phyloP scores from a whole-genome alignment of 2,113 vertebrate species.

The Sinocyclocheilus anshuiensis region DNA sequence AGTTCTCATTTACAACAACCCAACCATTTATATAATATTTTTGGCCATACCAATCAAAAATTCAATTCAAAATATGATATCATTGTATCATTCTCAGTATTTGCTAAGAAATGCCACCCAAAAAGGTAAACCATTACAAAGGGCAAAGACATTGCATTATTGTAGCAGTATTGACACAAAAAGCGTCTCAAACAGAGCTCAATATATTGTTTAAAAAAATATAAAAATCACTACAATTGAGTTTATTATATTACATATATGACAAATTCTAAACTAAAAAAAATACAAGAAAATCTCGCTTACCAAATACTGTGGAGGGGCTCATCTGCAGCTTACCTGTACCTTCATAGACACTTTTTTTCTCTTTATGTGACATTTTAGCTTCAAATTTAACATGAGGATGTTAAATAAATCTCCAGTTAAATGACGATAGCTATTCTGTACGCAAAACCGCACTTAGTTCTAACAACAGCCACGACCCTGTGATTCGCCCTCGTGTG shows the following conservation, averaged over 20 bases:
- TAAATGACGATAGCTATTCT: neutral
- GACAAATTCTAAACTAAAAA: neutral
- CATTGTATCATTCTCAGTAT: too few species aligned
- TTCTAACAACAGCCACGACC: neutral
- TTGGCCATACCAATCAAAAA: too few species aligned
- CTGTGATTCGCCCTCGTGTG: neutral
- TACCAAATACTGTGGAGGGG: neutral
- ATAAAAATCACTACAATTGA: neutral
- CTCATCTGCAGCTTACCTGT: neutral
- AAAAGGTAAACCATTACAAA: too few species aligned
- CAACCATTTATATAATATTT: too few species aligned
- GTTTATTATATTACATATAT: neutral
- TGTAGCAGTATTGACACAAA: neutral
- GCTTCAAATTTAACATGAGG: neutral
- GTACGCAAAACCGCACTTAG: neutral
- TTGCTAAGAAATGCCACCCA: too few species aligned
- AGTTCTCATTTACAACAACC: neutral
- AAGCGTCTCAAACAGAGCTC: neutral
- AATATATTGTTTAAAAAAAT: neutral
- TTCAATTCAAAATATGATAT: too few species aligned
- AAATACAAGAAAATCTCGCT: neutral
- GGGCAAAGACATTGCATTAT: neutral
- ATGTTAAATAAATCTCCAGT: neutral
- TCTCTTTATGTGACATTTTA: neutral
- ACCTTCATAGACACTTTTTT: neutral